phyloP scores from a whole-genome alignment of 2,113 vertebrate genomes.

The Pachycephala philippinensis region DNA sequence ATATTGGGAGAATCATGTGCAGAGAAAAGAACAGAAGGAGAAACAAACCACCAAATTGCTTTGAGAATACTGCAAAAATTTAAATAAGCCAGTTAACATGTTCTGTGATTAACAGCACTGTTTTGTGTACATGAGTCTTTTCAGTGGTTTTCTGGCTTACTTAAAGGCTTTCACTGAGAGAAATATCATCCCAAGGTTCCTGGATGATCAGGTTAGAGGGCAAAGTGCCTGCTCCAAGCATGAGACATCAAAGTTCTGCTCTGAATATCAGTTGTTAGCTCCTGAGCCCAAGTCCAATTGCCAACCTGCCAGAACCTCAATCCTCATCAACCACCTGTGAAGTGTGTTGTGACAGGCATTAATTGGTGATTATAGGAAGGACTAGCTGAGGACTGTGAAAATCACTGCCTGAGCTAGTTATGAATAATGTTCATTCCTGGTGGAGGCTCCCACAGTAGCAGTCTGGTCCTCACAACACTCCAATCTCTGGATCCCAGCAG shows the following conservation, averaged over 20 bases:
- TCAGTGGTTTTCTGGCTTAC: constrained; percentile 7
- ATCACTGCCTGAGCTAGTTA: not conserved
- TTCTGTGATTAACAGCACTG: not conserved
- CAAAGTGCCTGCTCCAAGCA: not conserved
- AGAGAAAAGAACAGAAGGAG: not conserved
- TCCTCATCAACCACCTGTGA: constrained; percentile 10
- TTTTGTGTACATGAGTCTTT: not conserved
- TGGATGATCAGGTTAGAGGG: not conserved
- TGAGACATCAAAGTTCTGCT: constrained; percentile 25
- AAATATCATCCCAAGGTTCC: not conserved
- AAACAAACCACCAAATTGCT: not conserved
- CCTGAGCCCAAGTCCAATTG: not conserved
- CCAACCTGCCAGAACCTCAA: not conserved
- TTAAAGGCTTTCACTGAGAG: not conserved
- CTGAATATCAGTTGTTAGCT: constrained; percentile 26
- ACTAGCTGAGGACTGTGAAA: not conserved
- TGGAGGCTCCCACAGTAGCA: not conserved
- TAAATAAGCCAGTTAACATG: not conserved
- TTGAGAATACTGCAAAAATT: not conserved
- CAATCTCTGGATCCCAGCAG: not conserved
- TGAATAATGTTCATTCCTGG: not conserved
- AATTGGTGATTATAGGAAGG: constrained; percentile 33
- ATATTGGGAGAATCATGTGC: not conserved
- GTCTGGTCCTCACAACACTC: not conserved
- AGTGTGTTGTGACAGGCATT: constrained; percentile 6